A percentile compares a stretch with the other conserved stretches of the same genome.
phyloP scores from a whole-genome alignment of 2,888 invertebrate species.

The Leptura quadrifasciata region DNA sequence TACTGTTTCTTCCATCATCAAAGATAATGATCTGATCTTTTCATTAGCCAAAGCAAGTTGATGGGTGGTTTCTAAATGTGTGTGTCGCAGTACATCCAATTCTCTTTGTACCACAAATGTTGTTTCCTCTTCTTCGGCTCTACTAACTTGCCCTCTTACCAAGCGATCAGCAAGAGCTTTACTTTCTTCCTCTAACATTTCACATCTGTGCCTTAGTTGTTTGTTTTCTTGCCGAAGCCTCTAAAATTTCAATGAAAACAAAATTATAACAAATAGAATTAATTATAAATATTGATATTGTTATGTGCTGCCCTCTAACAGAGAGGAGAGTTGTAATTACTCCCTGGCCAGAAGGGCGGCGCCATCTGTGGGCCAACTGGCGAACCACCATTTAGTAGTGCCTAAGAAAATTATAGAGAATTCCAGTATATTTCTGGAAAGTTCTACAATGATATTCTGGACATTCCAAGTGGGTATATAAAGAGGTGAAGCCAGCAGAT shows the following conservation, averaged over 20 bases:
- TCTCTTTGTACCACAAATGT: slow-evolving; percentile 89
- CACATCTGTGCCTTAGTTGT: slow-evolving; percentile 94
- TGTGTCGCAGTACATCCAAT: slow-evolving; percentile 89
- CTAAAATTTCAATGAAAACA: slow-evolving; percentile 68
- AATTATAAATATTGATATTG: slow-evolving; percentile 34
- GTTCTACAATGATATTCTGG: too few relatives aligned
- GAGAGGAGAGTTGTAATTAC: too few relatives aligned
- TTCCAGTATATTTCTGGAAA: too few relatives aligned
- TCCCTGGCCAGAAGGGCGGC: too few relatives aligned
- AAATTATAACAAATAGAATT: slow-evolving; percentile 18
- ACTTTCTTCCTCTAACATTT: slow-evolving; percentile 95
- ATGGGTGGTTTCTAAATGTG: slow-evolving; percentile 91
- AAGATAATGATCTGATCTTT: slow-evolving; percentile 89
- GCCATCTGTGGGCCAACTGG: too few relatives aligned
- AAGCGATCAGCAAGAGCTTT: slow-evolving; percentile 94
- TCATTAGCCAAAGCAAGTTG: slow-evolving; percentile 93
- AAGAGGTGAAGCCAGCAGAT: too few relatives aligned
- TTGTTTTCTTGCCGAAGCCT: slow-evolving; percentile 95
- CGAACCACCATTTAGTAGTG: too few relatives aligned
- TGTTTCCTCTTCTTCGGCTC: slow-evolving; percentile 96
- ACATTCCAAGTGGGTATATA: too few relatives aligned
- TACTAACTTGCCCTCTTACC: slow-evolving; percentile 93
- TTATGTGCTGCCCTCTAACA: too few relatives aligned
- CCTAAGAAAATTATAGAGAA: too few relatives aligned
- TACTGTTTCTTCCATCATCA: slow-evolving; percentile 85